Conservation (phyloP, 2,797 vertebrate species). For the Neosalanx taihuensis region DNA sequence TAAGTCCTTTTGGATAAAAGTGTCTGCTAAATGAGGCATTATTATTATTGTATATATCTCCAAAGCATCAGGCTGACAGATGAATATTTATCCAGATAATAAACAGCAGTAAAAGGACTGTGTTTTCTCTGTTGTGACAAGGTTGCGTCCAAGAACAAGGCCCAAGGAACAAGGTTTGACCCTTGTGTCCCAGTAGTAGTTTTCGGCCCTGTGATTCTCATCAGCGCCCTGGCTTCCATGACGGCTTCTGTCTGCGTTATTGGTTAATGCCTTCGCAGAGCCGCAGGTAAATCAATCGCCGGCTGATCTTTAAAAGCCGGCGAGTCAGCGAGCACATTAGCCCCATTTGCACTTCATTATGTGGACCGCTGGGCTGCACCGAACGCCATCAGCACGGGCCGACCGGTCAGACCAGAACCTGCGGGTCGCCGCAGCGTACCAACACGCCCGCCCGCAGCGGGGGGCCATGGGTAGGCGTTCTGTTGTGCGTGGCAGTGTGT, state of each 20-base stretch:
- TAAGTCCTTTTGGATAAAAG: no score
- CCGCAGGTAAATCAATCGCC: conserved; percentile 63
- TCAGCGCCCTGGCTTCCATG: conserved; percentile 28
- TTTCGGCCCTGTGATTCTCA: conserved; percentile 16
- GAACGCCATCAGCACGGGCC: conserved; percentile 51
- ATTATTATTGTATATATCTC: no score
- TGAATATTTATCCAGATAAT: no score
- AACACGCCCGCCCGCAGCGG: neutral
- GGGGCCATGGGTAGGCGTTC: neutral
- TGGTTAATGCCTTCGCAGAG: conserved; percentile 49
- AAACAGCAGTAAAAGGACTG: no score
- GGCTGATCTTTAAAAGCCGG: conserved; percentile 62
- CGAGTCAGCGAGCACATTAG: conserved; percentile 64
- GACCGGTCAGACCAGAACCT: neutral
- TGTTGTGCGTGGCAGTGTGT: conserved; percentile 1
- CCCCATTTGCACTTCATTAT: conserved; percentile 67
- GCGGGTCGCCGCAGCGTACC: neutral
- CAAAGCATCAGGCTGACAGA: no score
- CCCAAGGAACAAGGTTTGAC: neutral
- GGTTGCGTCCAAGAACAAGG: conserved; percentile 16
- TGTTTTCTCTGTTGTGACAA: no score
- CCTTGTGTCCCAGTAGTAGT: neutral
- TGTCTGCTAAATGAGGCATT: no score
- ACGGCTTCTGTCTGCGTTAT: conserved; percentile 41
- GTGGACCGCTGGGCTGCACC: conserved; percentile 57